phyloP scores from a whole-genome alignment of 1,140 invertebrate genomes.

The Littorina saxatilis region DNA sequence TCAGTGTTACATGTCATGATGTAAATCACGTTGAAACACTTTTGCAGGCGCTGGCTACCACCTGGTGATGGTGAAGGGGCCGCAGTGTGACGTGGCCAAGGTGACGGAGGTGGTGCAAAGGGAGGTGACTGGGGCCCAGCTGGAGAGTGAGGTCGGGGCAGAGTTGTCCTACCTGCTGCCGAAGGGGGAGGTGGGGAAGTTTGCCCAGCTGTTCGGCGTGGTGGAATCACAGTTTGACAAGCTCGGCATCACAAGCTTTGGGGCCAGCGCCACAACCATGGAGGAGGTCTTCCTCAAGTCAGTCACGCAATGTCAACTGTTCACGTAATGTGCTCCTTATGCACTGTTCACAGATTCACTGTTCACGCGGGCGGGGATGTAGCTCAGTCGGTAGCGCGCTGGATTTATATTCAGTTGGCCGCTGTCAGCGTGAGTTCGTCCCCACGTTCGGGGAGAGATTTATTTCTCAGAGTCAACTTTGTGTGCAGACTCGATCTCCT shows the following conservation, averaged over 20 bases:
- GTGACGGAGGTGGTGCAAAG: slow-evolving; percentile 59
- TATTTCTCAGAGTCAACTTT: too few species aligned
- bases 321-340: too few species aligned
- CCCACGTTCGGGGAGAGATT: too few species aligned
- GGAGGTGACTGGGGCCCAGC: slow-evolving; percentile 59
- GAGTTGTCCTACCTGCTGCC: slow-evolving; percentile 73
- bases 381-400: too few species aligned
- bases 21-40: too few species aligned
- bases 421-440: too few species aligned
- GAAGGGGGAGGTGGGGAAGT: slow-evolving; percentile 66
- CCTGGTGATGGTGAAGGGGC: slow-evolving; percentile 69
- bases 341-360: too few species aligned
- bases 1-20: too few species aligned
- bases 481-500: too few species aligned
- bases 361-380: too few species aligned
- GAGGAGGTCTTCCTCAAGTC: slow-evolving; percentile 86
- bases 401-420: too few species aligned
- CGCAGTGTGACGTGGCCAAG: slow-evolving; percentile 77
- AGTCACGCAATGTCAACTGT: too few species aligned
- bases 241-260: slow-evolving; percentile 85
- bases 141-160: slow-evolving; percentile 69
- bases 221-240: slow-evolving; percentile 80
- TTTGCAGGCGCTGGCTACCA: slow-evolving; percentile 75
- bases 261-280: slow-evolving; percentile 87
- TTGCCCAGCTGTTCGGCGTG: slow-evolving; percentile 79